Percentiles rank a stretch among this genome's conserved stretches.
These are phyloP conservation scores for Malthinus seriepunctatus DNA, from an alignment of 2,888 invertebrate genomes.

Conservation along the genomic window DNA sequence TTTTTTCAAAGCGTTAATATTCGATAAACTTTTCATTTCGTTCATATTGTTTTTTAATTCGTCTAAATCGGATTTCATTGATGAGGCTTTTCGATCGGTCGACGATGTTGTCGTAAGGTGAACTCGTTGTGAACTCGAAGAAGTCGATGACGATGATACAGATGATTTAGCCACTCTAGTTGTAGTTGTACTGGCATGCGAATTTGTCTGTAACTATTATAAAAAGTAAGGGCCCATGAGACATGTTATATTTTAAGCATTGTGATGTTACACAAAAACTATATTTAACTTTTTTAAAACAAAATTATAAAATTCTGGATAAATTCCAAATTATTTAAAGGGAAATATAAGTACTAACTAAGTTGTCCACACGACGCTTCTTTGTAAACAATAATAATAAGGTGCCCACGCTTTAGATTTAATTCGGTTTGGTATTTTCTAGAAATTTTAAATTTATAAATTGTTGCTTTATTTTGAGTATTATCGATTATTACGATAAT, in stretches of 20 bases:
- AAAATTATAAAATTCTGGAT: slow-evolving; percentile 17
- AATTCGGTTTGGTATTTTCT: too few species aligned
- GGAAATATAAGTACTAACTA: not conserved
- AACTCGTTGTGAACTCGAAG: slow-evolving; percentile 57
- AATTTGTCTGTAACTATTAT: slow-evolving; percentile 57
- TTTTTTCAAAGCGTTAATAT: slow-evolving; percentile 36
- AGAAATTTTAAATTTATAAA: too few species aligned
- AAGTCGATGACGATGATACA: slow-evolving; percentile 51
- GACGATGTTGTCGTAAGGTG: slow-evolving; percentile 52
- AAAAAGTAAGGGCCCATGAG: slow-evolving; percentile 32
- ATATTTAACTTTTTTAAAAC: slow-evolving; percentile 24
- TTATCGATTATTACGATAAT: too few species aligned
- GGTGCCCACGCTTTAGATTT: too few species aligned
- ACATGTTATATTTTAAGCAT: slow-evolving; percentile 37
- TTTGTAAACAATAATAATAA: slow-evolving; percentile 10
- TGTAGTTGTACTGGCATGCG: slow-evolving; percentile 63
- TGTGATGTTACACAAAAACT: slow-evolving; percentile 30
- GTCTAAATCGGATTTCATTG: slow-evolving; percentile 78
- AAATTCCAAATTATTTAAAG: slow-evolving; percentile 16
- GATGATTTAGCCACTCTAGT: slow-evolving; percentile 50
- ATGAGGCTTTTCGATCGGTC: slow-evolving; percentile 80
- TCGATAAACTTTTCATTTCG: slow-evolving; percentile 77
- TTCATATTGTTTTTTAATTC: slow-evolving; percentile 83
- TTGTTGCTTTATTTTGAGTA: too few species aligned
- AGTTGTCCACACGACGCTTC: not conserved